Base-by-base conservation (phyloP, 2,888 invertebrate genomes). In the Tribolium freemani region DNA sequence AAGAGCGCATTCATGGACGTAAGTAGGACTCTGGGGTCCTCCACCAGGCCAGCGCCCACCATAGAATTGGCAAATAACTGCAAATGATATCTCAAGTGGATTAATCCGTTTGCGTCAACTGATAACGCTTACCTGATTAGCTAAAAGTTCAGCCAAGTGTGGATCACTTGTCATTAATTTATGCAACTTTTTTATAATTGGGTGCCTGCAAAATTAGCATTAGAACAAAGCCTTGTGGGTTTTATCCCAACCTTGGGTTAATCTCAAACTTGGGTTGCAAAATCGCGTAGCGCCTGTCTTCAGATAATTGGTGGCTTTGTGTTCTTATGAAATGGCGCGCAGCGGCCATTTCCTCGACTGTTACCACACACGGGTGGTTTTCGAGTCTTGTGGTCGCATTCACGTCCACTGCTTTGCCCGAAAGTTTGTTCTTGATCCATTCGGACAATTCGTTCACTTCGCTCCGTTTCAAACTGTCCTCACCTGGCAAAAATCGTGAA, bases 261-360 rank as follows among this genome's bases (percentile, higher is more conserved):
- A 99, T 92, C 88, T 99, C 98, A 54, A 99, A 88, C 74, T 96
- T 94, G 0, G 98, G 98, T 82, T 97, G 95, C 64, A 98, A 87
- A 71, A 98, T 86, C 0, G 94, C 93, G 83, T 93, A 96, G 81
- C 96, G 90, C 83, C 94, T 93, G 80, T 96, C 96, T 80, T 97
- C 96, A 0, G 93, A 91, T 67, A 96, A 85, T 80, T 91, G 91
- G 78, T 93, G 92, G 63, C 96, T 93, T 81, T 97, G 96, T 0
- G 97, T 96, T 66, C 95, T 91, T 66, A 98, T 92, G 83, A 98
- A 98, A 86, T 98, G 98, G 53, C 99, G 89, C 0, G 98, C 98
- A 1, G 97, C 95, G 0, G 96, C 98, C 97, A 98, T 98, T 87
- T 99, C 98, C 78, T 95, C 95, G 0, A 98, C 97, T 0, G 97